phyloP scores from a whole-genome alignment of 2,888 invertebrate species.

The Charanyca ferruginea region DNA sequence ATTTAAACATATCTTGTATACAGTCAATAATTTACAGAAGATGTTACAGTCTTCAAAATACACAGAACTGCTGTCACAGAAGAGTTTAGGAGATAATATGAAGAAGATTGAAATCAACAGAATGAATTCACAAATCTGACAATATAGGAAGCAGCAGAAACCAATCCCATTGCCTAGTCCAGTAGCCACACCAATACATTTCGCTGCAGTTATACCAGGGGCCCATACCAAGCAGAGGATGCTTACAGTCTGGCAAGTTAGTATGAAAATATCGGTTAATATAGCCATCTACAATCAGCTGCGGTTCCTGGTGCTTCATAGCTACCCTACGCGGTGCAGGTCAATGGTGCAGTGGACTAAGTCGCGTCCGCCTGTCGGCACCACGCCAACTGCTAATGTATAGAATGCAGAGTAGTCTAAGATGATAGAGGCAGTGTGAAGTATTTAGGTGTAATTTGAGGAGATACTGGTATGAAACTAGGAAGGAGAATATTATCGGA shows the following conservation, averaged over 20 bases:
- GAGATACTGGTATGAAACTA: too few species aligned
- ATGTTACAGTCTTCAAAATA: background rate
- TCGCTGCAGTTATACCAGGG: background rate
- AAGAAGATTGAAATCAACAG: background rate
- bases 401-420: slow-evolving; percentile 67
- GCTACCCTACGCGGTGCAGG: slow-evolving; percentile 86
- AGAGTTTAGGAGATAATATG: background rate
- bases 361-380: slow-evolving; percentile 84
- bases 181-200: slow-evolving; percentile 24
- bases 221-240: slow-evolving; percentile 19
- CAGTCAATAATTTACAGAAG: too few species aligned
- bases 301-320: slow-evolving; percentile 69
- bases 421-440: slow-evolving; percentile 5
- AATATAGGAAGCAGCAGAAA: background rate
- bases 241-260: slow-evolving; percentile 32
- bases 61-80: too few species aligned
- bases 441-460: background rate
- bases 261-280: slow-evolving; percentile 56
- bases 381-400: slow-evolving; percentile 86
- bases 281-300: slow-evolving; percentile 49
- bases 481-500: background rate
- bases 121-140: background rate
- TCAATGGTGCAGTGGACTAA: slow-evolving; percentile 91
- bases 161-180: slow-evolving; percentile 32
- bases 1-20: too few species aligned